Evolutionary conservation across 2,888 invertebrate species (phyloP).

Genomic region (Gymnocheta viridis): DNA sequence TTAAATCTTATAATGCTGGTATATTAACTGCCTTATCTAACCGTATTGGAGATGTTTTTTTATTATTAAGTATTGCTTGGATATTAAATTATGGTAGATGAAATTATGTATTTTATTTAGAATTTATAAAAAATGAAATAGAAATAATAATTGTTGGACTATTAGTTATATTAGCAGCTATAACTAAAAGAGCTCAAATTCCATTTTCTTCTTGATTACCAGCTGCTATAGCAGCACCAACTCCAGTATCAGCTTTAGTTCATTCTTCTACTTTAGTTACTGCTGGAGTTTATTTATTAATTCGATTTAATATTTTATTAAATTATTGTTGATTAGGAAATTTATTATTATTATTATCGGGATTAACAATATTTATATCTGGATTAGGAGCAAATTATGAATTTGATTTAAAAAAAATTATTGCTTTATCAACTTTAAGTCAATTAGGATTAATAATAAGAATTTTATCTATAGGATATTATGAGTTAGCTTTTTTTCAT

Average conservation of each 20-base stretch:
- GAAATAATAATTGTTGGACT: constrained; percentile 81
- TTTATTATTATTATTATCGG: too few species aligned
- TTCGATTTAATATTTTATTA: too few species aligned
- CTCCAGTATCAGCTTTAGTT: too few species aligned
- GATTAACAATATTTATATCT: constrained; percentile 86
- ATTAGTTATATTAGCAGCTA: constrained; percentile 84
- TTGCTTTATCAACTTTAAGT: not conserved
- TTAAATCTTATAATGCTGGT: constrained; percentile 86
- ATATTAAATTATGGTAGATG: constrained; percentile 84
- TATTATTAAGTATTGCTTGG: constrained; percentile 82
- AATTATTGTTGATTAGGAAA: too few species aligned
- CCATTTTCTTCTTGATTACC: too few species aligned
- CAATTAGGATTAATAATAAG: too few species aligned
- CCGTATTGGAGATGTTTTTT: not conserved
- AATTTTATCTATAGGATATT: too few species aligned
- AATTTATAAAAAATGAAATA: constrained; percentile 82
- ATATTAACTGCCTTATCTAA: constrained; percentile 84
- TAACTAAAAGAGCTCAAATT: constrained; percentile 91
- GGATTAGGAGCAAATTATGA: constrained; percentile 85
- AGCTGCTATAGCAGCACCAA: too few species aligned
- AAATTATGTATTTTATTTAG: constrained; percentile 84
- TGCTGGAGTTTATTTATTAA: too few species aligned
- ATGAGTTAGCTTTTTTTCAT: too few species aligned
- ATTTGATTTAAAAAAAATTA: constrained; percentile 88
- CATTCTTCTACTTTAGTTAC: too few species aligned